Evolutionary conservation across 2,113 vertebrate genomes (phyloP), one percentile per base, ranked within the genome.

Genomic region (Melanostigma gelatinosum): DNA sequence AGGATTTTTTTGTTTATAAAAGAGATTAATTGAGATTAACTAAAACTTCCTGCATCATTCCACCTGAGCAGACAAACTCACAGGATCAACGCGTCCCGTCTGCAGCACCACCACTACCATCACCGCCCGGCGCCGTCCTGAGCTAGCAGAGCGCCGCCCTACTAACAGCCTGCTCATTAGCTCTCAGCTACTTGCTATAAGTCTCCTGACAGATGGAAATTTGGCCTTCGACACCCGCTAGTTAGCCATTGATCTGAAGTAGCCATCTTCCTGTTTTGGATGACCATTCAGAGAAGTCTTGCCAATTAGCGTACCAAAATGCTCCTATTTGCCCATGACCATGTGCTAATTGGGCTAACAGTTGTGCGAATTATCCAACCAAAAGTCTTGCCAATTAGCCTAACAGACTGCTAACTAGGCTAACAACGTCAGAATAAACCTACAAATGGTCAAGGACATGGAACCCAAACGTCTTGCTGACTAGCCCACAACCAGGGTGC

Each of bases 21-120:
- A 88, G 87, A 90, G 77, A 82, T 86, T 85, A 61, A 64, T 66
- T 75, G 72, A 88, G 60, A 48, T 84, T 70, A 87, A 88, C 82
- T 80, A 72, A 84, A 90, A 76, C 77, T 78, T 93, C 82, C 87
- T 73, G 82, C 87, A 83, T 86, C 89, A 92, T 95, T 94, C 93
- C 93, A 63, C 73, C 77, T 72, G 78, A 87, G 76, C 85, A 63
- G 84, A 88, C 68, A 3, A 83, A 81, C 79, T 64, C 48, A 2
- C 57, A 3, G 67, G 40, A 67, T 50, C 69, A 5, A 10, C 13
- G 22, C 18, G 62, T 79, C 42, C 84, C 1, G 48, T 40, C 73
- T 9, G 81, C 46, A 15, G 3, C 60, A 2, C 38, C 38, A 1
- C 54, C 67, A 4, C 13, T 63, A 1, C 80, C 50, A 6, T 50